Percentiles rank a stretch among this genome's conserved stretches.
These are phyloP conservation scores for Luidia sarsii DNA, from an alignment of 53 echinoderm and acorn worm genomes.

Conservation along the genomic window DNA sequence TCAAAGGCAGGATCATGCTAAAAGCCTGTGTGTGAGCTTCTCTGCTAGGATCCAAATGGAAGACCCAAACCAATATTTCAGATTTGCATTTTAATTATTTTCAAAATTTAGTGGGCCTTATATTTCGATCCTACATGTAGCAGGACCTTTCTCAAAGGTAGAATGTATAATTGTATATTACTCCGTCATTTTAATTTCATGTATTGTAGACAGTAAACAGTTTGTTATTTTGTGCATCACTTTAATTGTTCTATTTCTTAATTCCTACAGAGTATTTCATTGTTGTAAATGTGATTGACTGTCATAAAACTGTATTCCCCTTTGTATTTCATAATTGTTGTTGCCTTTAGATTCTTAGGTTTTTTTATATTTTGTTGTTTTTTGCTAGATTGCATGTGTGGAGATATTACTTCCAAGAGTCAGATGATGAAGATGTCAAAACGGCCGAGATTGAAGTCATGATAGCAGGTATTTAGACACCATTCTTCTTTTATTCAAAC, in stretches of 20 bases:
- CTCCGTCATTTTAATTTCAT: too few species aligned
- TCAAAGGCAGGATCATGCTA: too few species aligned
- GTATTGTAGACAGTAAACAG: too few species aligned
- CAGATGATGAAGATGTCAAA: slow-evolving; percentile 50
- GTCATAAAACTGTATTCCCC: neutral
- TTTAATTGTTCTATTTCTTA: neutral
- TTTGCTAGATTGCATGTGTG: slow-evolving; percentile 87
- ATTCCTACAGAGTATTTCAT: neutral
- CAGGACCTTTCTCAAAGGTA: too few species aligned
- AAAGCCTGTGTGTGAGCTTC: too few species aligned
- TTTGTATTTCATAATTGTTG: neutral
- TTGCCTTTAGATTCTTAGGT: neutral
- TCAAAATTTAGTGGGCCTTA: too few species aligned
- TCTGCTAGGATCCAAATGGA: too few species aligned
- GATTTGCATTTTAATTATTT: too few species aligned
- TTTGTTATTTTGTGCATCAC: neutral
- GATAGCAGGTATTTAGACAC: slow-evolving; percentile 95
- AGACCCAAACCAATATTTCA: too few species aligned
- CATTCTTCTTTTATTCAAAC: too few species aligned
- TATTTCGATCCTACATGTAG: too few species aligned
- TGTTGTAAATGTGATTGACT: neutral
- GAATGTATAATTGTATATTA: too few species aligned
- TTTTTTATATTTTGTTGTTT: neutral
- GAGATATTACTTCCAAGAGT: slow-evolving; percentile 91
- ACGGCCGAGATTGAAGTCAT: slow-evolving; percentile 91